Conservation (phyloP, 2,888 invertebrate genomes). For the Cheiracanthium punctorium region DNA sequence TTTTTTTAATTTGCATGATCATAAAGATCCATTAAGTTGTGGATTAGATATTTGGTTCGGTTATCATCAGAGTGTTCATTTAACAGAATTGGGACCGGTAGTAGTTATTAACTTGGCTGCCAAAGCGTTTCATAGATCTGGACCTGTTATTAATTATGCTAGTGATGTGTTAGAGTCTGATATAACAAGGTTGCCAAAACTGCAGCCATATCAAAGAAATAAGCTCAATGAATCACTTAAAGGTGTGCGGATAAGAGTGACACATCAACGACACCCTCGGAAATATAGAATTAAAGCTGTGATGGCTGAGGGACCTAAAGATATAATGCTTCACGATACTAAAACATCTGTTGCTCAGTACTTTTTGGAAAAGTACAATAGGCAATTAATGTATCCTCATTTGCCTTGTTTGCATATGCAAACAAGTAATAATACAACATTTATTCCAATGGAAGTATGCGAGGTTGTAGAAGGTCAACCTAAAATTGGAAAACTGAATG, state of each 20-base stretch:
- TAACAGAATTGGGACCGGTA: constrained; percentile 6
- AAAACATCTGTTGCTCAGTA: constrained; percentile 46
- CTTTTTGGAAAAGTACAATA: constrained; percentile 35
- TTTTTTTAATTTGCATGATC: constrained; percentile 11
- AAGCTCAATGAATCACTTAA: background rate
- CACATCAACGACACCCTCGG: constrained; percentile 23
- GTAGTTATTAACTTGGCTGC: constrained; percentile 34
- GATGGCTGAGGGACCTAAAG: background rate
- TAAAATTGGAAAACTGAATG: constrained; percentile 5
- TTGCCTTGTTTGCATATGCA: constrained; percentile 55
- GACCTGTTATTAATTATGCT: constrained; percentile 11
- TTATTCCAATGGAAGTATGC: constrained; percentile 52
- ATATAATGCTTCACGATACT: background rate
- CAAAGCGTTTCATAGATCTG: constrained; percentile 34
- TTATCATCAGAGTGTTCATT: constrained; percentile 33
- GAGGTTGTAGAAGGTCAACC: constrained; percentile 35
- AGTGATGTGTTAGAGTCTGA: constrained; percentile 9
- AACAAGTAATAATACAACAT: constrained; percentile 32
- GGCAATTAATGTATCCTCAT: constrained; percentile 8
- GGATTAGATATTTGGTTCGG: constrained; percentile 45
- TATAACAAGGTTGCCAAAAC: background rate
- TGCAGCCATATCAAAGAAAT: background rate
- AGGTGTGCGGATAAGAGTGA: constrained; percentile 22
- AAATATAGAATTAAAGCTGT: constrained; percentile 33
- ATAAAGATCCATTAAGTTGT: background rate